These are phyloP conservation scores for Hipparchia sbordonii DNA, from an alignment of 2,888 invertebrate genomes.

Conservation along the genomic window DNA sequence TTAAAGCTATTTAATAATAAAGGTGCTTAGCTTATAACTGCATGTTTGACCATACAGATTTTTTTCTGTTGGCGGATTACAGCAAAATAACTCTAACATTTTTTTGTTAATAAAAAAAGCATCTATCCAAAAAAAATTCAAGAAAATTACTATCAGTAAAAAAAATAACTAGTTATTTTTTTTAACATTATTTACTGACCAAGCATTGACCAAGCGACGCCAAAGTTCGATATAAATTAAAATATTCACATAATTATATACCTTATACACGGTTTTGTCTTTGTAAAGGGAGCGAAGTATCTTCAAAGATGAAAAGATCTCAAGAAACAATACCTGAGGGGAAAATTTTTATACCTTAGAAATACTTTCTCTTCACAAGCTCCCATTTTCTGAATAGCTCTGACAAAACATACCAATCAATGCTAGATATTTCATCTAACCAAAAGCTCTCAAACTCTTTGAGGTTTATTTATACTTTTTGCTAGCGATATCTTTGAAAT, in stretches of 20 bases:
- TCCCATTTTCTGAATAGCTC: slow-evolving; percentile 32
- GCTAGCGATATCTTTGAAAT: neutral
- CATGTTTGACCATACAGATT: no score
- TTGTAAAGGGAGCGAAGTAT: slow-evolving; percentile 35
- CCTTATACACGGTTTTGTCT: slow-evolving; percentile 16
- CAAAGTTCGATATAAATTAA: neutral
- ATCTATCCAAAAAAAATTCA: no score
- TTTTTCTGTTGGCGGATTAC: no score
- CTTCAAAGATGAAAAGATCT: slow-evolving; percentile 40
- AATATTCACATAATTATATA: neutral
- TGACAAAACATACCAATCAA: slow-evolving; percentile 25
- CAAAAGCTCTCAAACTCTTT: slow-evolving; percentile 12
- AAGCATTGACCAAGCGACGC: neutral
- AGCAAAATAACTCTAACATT: no score
- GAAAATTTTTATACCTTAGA: slow-evolving; percentile 36
- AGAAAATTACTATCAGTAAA: neutral
- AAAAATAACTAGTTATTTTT: neutral
- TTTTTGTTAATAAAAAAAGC: no score
- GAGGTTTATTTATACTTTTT: slow-evolving; percentile 3
- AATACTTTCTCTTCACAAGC: slow-evolving; percentile 34
- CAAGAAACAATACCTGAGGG: slow-evolving; percentile 39
- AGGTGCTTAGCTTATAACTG: no score
- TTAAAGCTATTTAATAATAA: no score
- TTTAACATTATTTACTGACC: neutral
- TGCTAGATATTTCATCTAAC: slow-evolving; percentile 16